phyloP scores from a whole-genome alignment of 92 coral and sea anemone genomes.

The Virgularia gustaviana region DNA sequence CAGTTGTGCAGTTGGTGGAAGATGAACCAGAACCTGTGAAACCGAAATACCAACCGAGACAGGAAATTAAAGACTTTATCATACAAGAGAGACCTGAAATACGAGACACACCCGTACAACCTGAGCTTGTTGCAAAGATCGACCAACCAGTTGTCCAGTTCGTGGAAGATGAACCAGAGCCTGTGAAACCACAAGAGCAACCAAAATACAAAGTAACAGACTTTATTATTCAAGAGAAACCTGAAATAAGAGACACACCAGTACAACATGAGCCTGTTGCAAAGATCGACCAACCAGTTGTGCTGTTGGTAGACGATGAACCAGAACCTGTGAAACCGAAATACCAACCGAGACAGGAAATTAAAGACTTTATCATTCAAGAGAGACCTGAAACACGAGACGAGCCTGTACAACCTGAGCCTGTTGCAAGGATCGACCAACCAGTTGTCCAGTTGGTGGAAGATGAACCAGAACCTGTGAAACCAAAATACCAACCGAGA shows the following conservation, averaged over 20 bases:
- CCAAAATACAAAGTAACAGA: neutral
- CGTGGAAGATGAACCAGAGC: neutral
- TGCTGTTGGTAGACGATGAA: too few species aligned
- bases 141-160: neutral
- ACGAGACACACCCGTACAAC: neutral
- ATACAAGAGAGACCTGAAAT: neutral
- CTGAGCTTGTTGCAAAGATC: too few species aligned
- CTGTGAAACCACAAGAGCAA: neutral
- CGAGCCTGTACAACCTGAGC: too few species aligned
- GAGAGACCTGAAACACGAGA: neutral
- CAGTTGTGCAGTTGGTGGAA: neutral
- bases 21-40: neutral
- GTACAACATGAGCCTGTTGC: too few species aligned
- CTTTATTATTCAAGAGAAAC: neutral
- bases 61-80: neutral
- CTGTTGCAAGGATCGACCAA: too few species aligned
- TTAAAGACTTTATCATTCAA: neutral
- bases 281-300: too few species aligned
- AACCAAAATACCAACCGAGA: too few species aligned
- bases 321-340: neutral
- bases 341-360: neutral
- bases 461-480: too few species aligned
- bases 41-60: neutral
- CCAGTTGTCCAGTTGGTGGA: too few species aligned
- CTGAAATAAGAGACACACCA: neutral